These are phyloP conservation scores for Reticulitermes lucifugus DNA, from an alignment of 2,888 invertebrate species.

Conservation along the genomic window DNA sequence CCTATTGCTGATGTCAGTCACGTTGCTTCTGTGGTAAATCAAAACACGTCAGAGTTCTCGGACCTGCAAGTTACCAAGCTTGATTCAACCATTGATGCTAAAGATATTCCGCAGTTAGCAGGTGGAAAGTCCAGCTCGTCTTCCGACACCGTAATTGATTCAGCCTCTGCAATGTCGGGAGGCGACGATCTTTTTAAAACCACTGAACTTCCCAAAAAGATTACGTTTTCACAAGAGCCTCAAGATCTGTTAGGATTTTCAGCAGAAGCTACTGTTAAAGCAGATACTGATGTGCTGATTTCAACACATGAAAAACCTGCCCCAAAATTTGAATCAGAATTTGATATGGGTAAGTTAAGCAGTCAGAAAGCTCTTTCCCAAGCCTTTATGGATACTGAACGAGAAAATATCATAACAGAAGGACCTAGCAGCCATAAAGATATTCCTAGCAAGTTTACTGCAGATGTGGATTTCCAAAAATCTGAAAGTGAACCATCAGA, in stretches of 20 bases:
- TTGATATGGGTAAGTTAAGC: neutral
- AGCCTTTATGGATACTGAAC: constrained; percentile 66
- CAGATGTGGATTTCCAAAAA: constrained; percentile 39
- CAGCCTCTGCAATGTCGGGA: neutral
- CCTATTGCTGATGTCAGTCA: neutral
- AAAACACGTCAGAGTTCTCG: neutral
- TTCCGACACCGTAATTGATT: neutral
- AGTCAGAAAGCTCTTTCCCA: constrained; percentile 51
- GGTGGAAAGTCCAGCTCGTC: neutral
- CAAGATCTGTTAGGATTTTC: constrained; percentile 1
- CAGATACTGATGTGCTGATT: neutral
- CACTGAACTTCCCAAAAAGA: neutral
- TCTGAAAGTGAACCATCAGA: constrained; percentile 37
- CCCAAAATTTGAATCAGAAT: constrained; percentile 14
- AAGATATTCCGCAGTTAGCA: neutral
- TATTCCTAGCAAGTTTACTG: constrained; percentile 1
- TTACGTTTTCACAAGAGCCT: neutral
- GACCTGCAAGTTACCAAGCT: neutral
- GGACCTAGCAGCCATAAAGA: constrained; percentile 46
- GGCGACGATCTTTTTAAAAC: neutral
- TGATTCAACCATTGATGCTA: neutral
- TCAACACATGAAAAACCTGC: neutral
- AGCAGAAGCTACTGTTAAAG: neutral
- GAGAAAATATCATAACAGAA: constrained; percentile 61
- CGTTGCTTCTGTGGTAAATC: neutral